These are phyloP conservation scores for Emys orbicularis DNA, from an alignment of 2,797 vertebrate species.

Conservation along the genomic window DNA sequence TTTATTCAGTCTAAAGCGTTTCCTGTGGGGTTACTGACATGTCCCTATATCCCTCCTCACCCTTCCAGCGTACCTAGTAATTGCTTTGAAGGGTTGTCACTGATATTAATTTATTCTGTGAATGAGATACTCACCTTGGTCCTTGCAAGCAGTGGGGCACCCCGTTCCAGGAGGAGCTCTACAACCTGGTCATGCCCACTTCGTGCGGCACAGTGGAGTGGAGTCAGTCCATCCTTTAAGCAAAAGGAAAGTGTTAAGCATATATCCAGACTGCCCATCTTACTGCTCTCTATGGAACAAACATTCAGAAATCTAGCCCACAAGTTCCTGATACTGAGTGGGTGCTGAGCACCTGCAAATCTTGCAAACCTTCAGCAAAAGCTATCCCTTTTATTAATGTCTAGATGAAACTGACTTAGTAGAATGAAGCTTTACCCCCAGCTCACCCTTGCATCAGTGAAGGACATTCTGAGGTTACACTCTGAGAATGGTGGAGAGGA, in stretches of 20 bases:
- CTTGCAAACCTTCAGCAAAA: not conserved
- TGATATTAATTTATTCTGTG: accelerated
- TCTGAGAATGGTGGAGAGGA: not conserved
- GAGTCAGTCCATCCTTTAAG: slow-evolving; percentile 95
- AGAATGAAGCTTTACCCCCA: not conserved
- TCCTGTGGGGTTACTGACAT: not conserved
- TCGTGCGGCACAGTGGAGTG: slow-evolving; percentile 95
- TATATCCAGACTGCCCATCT: accelerated
- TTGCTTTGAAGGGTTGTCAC: not conserved
- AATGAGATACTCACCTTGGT: slow-evolving; percentile 88
- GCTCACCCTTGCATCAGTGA: not conserved
- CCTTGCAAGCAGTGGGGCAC: slow-evolving; percentile 94
- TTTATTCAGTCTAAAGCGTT: not conserved
- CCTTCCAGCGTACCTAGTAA: not conserved
- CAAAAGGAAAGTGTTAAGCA: slow-evolving; percentile 42
- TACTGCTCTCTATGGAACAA: not conserved
- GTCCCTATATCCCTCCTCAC: not conserved
- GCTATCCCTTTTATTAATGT: not conserved
- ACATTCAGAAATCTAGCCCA: not conserved
- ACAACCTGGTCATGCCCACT: slow-evolving; percentile 96
- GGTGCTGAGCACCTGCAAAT: not conserved
- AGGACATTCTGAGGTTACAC: not conserved
- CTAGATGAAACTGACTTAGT: not conserved
- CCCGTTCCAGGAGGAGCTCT: slow-evolving; percentile 94
- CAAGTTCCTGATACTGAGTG: accelerated